phyloP scores from a whole-genome alignment of 92 coral and sea anemone species.

The Palythoa caribaeorum region DNA sequence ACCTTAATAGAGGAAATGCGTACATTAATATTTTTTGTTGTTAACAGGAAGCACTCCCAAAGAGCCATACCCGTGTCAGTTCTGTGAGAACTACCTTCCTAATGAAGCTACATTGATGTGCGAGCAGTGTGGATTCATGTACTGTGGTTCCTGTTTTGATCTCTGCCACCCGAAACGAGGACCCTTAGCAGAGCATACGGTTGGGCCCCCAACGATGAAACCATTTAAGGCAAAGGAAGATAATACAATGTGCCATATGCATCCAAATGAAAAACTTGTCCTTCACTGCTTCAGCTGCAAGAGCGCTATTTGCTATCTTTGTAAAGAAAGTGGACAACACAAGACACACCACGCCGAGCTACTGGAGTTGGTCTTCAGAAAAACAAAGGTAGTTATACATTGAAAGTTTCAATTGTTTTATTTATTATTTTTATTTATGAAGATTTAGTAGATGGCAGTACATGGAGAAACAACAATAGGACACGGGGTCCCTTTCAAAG shows the following conservation, averaged over 20 bases:
- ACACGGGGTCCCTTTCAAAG: too few relatives aligned
- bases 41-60: slow-evolving; percentile 57
- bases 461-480: too few relatives aligned
- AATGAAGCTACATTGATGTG: slow-evolving; percentile 83
- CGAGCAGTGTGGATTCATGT: slow-evolving; percentile 79
- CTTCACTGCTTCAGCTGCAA: slow-evolving; percentile 79
- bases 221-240: slow-evolving; percentile 70
- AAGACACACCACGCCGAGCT: slow-evolving; percentile 77
- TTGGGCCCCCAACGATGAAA: slow-evolving; percentile 79
- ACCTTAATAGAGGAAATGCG: neutral
- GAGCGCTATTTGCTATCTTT: slow-evolving; percentile 79
- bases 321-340: slow-evolving; percentile 82
- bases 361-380: slow-evolving; percentile 81
- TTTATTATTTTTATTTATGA: too few relatives aligned
- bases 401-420: neutral
- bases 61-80: slow-evolving; percentile 79
- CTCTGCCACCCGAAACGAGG: slow-evolving; percentile 88
- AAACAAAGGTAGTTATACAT: slow-evolving; percentile 67
- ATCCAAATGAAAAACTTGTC: slow-evolving; percentile 73
- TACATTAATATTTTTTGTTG: neutral
- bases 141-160: slow-evolving; percentile 88
- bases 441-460: too few relatives aligned
- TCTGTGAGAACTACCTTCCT: slow-evolving; percentile 84
- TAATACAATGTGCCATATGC: slow-evolving; percentile 70
- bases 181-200: slow-evolving; percentile 80